Evolutionary conservation across 2,113 vertebrate species (phyloP).

Genomic region (Zingel zingel): DNA sequence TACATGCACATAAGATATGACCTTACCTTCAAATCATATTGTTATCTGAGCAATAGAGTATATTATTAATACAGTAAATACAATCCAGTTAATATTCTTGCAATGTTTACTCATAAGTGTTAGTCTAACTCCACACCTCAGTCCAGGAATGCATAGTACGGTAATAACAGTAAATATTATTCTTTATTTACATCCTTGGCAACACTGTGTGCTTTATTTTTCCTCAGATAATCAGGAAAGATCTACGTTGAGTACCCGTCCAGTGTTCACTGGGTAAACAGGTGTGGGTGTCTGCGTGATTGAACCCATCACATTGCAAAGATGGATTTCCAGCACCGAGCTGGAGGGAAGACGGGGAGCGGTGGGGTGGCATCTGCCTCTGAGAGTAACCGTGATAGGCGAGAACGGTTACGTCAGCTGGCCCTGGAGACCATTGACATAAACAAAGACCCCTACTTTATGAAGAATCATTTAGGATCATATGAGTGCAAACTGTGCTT

Average conservation of each 20-base stretch:
- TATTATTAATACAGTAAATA: background rate
- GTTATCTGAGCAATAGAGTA: background rate
- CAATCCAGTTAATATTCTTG: rapidly evolving
- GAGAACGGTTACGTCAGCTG: conserved; percentile 94
- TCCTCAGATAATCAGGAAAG: conserved; percentile 13
- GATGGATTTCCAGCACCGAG: conserved; percentile 99
- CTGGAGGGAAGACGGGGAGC: conserved; percentile 96
- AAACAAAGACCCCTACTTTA: conserved; percentile 99
- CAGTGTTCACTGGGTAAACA: background rate
- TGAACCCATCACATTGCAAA: conserved; percentile 55
- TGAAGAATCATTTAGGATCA: conserved; percentile 99
- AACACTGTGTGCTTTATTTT: background rate
- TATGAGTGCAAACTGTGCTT: conserved; percentile 98
- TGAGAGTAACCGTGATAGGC: conserved; percentile 94
- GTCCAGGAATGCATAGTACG: rapidly evolving
- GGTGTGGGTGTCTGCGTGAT: background rate
- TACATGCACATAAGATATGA: background rate
- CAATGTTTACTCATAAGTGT: background rate
- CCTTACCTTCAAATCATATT: background rate
- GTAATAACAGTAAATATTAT: background rate
- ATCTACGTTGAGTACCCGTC: background rate
- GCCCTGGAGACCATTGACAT: conserved; percentile 98
- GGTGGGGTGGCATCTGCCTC: conserved; percentile 96
- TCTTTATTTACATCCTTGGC: background rate
- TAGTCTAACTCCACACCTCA: background rate